These are phyloP conservation scores for Drosophila suzukii DNA, from an alignment of 1,140 invertebrate species.

Conservation along the genomic window DNA sequence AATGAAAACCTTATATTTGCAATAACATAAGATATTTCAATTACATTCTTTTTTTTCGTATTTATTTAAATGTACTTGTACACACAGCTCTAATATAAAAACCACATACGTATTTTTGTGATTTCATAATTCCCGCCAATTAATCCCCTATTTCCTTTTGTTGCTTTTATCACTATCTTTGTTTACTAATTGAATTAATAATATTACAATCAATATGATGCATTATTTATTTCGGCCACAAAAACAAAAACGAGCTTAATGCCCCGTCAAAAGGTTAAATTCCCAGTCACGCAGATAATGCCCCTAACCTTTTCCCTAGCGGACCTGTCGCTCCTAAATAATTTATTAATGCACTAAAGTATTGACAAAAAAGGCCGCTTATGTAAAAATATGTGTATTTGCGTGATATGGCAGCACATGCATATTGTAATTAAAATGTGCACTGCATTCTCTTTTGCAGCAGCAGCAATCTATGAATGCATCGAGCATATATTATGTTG, in stretches of 20 bases:
- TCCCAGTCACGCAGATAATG: slow-evolving; percentile 13
- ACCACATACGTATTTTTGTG: slow-evolving; percentile 1
- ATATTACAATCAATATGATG: slow-evolving; percentile 49
- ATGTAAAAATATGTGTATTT: neutral
- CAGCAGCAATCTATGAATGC: slow-evolving; percentile 16
- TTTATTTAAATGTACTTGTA: neutral
- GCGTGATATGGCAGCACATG: slow-evolving; percentile 18
- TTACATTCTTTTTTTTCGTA: neutral
- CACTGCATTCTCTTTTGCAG: slow-evolving; percentile 11
- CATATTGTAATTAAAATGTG: slow-evolving; percentile 60
- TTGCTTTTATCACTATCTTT: slow-evolving; percentile 27
- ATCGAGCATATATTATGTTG: slow-evolving; percentile 54
- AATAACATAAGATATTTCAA: neutral
- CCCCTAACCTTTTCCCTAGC: slow-evolving; percentile 16
- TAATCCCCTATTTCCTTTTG: slow-evolving; percentile 49
- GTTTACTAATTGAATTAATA: slow-evolving; percentile 71
- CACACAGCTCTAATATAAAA: neutral
- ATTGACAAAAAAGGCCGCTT: slow-evolving; percentile 32
- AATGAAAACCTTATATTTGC: too few species aligned
- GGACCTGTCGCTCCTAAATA: slow-evolving; percentile 50
- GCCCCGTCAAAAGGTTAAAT: slow-evolving; percentile 65
- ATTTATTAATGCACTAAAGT: slow-evolving; percentile 67
- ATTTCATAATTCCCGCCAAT: slow-evolving; percentile 20
- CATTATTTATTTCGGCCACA: slow-evolving; percentile 38
- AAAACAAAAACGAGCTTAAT: slow-evolving; percentile 43